Evolutionary conservation across 2,113 vertebrate species (phyloP).

Genomic region (Danio rerio): DNA sequence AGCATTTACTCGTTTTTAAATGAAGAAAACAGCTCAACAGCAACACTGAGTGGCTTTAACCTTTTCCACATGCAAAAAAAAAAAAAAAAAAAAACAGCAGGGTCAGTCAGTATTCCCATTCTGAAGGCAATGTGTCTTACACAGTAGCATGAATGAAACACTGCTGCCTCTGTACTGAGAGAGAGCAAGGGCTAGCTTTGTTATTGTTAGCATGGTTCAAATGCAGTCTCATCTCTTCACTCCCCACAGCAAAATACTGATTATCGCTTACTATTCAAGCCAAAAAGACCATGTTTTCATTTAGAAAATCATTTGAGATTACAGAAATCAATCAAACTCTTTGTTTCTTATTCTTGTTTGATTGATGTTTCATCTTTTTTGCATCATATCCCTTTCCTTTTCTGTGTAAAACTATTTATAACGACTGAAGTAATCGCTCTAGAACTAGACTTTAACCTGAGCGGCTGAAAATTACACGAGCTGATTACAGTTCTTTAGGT

Average conservation of each 20-base stretch:
- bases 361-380: constrained; percentile 56
- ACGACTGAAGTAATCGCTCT: constrained; percentile 40
- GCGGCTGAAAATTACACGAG: constrained; percentile 72
- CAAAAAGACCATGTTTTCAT: constrained; percentile 72
- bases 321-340: constrained; percentile 67
- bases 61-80: constrained; percentile 43
- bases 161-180: constrained; percentile 1
- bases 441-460: constrained; percentile 71
- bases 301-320: constrained; percentile 63
- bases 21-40: constrained; percentile 36
- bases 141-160: constrained; percentile 26
- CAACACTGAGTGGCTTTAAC: constrained; percentile 38
- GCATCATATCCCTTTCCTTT: neutral
- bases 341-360: constrained; percentile 56
- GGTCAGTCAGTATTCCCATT: constrained; percentile 33
- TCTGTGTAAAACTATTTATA: neutral
- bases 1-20: neutral
- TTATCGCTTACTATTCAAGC: constrained; percentile 73
- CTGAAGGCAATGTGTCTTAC: constrained; percentile 37
- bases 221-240: constrained; percentile 57
- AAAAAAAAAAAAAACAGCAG: neutral
- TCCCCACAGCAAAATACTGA: constrained; percentile 61
- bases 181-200: constrained; percentile 9
- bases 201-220: constrained; percentile 3
- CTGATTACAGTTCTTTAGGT: constrained; percentile 79